Conservation (phyloP, 2,113 vertebrate genomes). For the Lampris incognitus region DNA sequence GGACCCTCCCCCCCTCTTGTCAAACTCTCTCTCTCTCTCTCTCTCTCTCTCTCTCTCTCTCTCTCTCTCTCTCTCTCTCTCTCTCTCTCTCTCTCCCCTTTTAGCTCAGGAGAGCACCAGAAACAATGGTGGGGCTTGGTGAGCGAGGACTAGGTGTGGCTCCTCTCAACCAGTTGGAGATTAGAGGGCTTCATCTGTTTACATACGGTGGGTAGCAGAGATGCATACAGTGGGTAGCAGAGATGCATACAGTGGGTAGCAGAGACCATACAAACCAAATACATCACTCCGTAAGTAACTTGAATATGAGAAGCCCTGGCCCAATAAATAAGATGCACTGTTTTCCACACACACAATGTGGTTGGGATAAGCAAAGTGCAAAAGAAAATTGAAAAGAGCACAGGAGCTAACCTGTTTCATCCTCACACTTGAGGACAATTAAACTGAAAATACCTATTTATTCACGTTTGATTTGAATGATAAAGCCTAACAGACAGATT, state of each 20-base stretch:
- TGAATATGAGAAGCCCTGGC: neutral
- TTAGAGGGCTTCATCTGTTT: slow-evolving; percentile 13
- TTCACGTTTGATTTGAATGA: neutral
- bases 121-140: slow-evolving; percentile 63
- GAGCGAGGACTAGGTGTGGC: slow-evolving; percentile 44
- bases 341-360: no score
- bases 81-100: slow-evolving; percentile 47
- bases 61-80: neutral
- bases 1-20: neutral
- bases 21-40: neutral
- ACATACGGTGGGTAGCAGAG: slow-evolving; percentile 30
- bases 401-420: slow-evolving; percentile 8
- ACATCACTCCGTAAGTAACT: slow-evolving; percentile 1
- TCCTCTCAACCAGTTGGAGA: slow-evolving; percentile 16
- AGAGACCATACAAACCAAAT: no score
- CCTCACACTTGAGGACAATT: neutral
- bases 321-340: no score
- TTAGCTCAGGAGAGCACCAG: slow-evolving; percentile 35
- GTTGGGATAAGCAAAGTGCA: neutral
- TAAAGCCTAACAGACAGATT: neutral
- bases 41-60: slow-evolving; percentile 49
- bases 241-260: neutral
- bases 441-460: neutral
- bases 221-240: slow-evolving; percentile 31
- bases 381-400: slow-evolving; percentile 20